A percentile compares a stretch with the other conserved stretches of the same genome.
Conservation (phyloP, 1,140 invertebrate genomes). For the Drosophila kanapiae region DNA sequence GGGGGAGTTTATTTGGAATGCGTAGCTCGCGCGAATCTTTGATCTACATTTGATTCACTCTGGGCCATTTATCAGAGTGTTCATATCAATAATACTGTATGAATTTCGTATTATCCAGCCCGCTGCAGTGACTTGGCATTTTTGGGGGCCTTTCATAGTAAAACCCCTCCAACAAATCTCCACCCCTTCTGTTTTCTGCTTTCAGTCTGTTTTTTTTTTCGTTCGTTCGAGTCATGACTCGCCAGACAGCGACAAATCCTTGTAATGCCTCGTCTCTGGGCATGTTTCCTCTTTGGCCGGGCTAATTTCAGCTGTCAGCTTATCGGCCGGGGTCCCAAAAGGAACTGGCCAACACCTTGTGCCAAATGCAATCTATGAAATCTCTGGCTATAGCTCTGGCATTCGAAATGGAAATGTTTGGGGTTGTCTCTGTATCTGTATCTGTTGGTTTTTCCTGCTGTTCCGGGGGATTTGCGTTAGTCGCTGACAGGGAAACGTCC, state of each 20-base stretch:
- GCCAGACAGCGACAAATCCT: slow-evolving; percentile 63
- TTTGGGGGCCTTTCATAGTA: slow-evolving; percentile 11
- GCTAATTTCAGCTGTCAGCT: slow-evolving; percentile 85
- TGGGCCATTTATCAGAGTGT: slow-evolving; percentile 71
- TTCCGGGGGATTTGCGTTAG: slow-evolving; percentile 38
- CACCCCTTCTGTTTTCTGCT: slow-evolving; percentile 3
- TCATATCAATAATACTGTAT: slow-evolving; percentile 79
- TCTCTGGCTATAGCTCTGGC: slow-evolving; percentile 40
- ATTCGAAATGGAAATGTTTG: slow-evolving; percentile 72
- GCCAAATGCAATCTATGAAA: slow-evolving; percentile 72
- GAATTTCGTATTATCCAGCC: slow-evolving; percentile 59
- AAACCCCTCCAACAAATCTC: slow-evolving; percentile 7
- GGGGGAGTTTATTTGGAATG: slow-evolving; percentile 41
- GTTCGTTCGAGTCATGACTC: slow-evolving; percentile 40
- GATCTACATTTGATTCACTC: slow-evolving; percentile 68
- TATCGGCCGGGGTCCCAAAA: slow-evolving; percentile 73
- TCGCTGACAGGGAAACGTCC: slow-evolving; percentile 66
- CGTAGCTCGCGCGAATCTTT: slow-evolving; percentile 65
- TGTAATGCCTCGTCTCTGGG: slow-evolving; percentile 80
- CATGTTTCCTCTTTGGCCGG: slow-evolving; percentile 72
- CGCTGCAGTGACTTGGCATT: slow-evolving; percentile 54
- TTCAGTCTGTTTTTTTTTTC: not conserved
- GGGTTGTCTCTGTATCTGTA: slow-evolving; percentile 2
- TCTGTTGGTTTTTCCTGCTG: slow-evolving; percentile 4
- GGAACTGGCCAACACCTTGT: slow-evolving; percentile 61